Conservation (phyloP, 2,888 invertebrate genomes). For the Prosapia bicincta region DNA sequence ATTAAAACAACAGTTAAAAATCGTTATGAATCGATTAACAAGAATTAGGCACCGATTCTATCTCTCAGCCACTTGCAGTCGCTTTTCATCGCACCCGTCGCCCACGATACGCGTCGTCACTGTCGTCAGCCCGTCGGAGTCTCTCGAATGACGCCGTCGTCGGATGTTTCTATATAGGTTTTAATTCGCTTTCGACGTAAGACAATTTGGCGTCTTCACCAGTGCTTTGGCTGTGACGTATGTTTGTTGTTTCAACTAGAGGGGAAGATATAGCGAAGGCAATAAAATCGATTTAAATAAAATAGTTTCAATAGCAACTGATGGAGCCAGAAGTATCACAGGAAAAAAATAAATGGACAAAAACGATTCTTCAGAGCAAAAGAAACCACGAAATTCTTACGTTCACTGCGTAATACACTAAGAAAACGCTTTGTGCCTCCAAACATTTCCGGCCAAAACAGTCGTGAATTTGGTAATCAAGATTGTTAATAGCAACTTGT, state of each 20-base stretch:
- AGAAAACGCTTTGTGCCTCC: too few relatives aligned
- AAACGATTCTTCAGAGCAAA: too few relatives aligned
- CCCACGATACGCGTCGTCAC: background rate
- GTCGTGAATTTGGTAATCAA: too few relatives aligned
- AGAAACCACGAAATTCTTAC: too few relatives aligned
- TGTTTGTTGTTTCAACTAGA: slow-evolving; percentile 6
- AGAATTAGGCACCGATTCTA: background rate
- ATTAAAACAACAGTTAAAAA: background rate
- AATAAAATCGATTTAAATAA: too few relatives aligned
- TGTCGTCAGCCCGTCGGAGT: slow-evolving; percentile 3
- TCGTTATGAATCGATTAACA: background rate
- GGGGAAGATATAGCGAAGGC: too few relatives aligned
- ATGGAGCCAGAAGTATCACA: too few relatives aligned
- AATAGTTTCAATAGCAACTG: too few relatives aligned
- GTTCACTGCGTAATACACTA: too few relatives aligned
- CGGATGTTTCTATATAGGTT: slow-evolving; percentile 2
- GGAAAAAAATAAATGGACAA: too few relatives aligned
- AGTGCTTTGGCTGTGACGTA: slow-evolving; percentile 8
- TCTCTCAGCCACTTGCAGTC: slow-evolving; percentile 4
- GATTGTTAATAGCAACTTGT: too few relatives aligned
- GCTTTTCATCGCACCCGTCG: slow-evolving; percentile 2
- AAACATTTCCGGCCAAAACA: too few relatives aligned
- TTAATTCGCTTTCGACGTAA: slow-evolving; percentile 2
- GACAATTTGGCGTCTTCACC: slow-evolving; percentile 8
- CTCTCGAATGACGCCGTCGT: slow-evolving; percentile 4